Evolutionary conservation across 2,888 invertebrate genomes (phyloP).

Genomic region (Hyppa rectilinea): DNA sequence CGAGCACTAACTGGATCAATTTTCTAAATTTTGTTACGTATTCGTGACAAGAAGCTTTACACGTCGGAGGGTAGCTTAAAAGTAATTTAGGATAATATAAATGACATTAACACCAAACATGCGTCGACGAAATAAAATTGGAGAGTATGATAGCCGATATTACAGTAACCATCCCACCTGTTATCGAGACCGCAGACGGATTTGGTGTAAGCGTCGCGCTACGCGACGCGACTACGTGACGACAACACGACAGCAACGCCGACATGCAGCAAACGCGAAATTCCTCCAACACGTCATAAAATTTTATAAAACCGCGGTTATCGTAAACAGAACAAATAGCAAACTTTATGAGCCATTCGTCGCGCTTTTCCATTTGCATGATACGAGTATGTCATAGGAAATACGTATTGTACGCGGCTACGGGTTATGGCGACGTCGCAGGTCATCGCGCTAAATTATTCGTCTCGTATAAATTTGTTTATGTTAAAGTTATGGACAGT

Average conservation of each 20-base stretch:
- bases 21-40: slow-evolving; percentile 35
- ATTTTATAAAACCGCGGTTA: slow-evolving; percentile 87
- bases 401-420: slow-evolving; percentile 65
- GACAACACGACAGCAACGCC: slow-evolving; percentile 53
- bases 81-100: slow-evolving; percentile 36
- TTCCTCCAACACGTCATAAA: slow-evolving; percentile 82
- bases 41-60: slow-evolving; percentile 37
- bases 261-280: slow-evolving; percentile 73
- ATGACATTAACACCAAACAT: slow-evolving; percentile 30
- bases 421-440: slow-evolving; percentile 73
- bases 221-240: slow-evolving; percentile 56
- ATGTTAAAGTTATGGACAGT: slow-evolving; percentile 69
- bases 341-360: slow-evolving; percentile 87
- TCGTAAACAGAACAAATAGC: slow-evolving; percentile 89
- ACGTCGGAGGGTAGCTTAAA: slow-evolving; percentile 43
- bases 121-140: slow-evolving; percentile 36
- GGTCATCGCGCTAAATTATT: slow-evolving; percentile 74
- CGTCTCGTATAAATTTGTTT: slow-evolving; percentile 70
- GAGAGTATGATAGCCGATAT: slow-evolving; percentile 44
- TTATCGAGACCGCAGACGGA: slow-evolving; percentile 59
- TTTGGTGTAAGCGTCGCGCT: slow-evolving; percentile 48
- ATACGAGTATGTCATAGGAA: slow-evolving; percentile 80
- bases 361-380: slow-evolving; percentile 88
- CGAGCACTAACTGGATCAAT: slow-evolving; percentile 47
- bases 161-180: slow-evolving; percentile 56